phyloP scores from a whole-genome alignment of 2,113 vertebrate genomes.

The Dunckerocampus dactyliophorus region DNA sequence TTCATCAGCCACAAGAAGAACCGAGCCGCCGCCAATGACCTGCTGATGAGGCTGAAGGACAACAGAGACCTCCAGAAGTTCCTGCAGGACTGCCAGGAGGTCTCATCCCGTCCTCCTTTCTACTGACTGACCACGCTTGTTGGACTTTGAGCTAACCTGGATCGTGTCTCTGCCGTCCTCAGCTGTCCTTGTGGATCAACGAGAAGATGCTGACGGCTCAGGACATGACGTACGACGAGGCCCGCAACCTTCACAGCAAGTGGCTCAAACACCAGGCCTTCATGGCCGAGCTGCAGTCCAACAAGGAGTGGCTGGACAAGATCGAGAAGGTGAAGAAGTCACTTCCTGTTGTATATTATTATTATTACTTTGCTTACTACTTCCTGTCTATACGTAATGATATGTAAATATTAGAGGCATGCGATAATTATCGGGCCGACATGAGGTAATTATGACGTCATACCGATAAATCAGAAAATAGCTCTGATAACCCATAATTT shows the following conservation, averaged over 20 bases:
- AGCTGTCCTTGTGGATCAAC: constrained; percentile 97
- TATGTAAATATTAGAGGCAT: no score
- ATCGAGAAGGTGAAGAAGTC: constrained; percentile 82
- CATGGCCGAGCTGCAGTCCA: constrained; percentile 95
- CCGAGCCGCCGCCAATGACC: constrained; percentile 88
- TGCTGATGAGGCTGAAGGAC: constrained; percentile 90
- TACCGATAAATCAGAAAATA: no score
- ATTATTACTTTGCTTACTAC: no score
- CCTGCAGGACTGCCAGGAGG: constrained; percentile 97
- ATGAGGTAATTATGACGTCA: no score
- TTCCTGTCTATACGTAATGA: no score
- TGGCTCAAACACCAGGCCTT: constrained; percentile 96
- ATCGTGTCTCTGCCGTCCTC: constrained; percentile 20
- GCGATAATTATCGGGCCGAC: no score
- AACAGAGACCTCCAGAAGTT: constrained; percentile 97
- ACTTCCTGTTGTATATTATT: no score
- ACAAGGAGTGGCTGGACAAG: constrained; percentile 99
- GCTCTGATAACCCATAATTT: no score
- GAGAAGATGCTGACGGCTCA: constrained; percentile 99
- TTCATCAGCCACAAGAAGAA: constrained; percentile 87
- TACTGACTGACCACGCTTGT: background rate
- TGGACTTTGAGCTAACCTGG: background rate
- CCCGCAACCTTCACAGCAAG: constrained; percentile 96
- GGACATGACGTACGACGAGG: constrained; percentile 98
- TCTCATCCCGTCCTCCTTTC: background rate